Base-by-base conservation (phyloP, 1,140 invertebrate genomes). In the Microplitis demolitor region DNA sequence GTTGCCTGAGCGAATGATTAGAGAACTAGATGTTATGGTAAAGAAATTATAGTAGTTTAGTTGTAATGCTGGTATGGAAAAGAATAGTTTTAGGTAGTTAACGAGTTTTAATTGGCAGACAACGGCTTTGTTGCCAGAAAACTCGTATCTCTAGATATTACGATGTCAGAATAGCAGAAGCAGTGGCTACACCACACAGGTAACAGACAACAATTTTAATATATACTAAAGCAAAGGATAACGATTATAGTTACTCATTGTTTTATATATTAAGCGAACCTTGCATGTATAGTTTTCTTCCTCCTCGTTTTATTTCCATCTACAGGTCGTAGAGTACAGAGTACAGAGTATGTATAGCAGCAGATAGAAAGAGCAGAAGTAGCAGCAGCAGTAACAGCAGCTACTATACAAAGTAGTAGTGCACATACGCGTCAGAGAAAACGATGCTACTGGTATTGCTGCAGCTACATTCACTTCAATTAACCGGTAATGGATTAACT, bases 401-500 rank as follows among this genome's bases (percentile, higher is more conserved):
- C 51, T 54, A 58, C 56, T 58, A 16, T 58, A 58, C 39, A 69
- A 45, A 64, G 51, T 53, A 64, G 51, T 53, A 56, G 51, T n/a
- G 50, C 53, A 61, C 31, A 53, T 24, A n/a, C 60, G 73, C 78
- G 72, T 68, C 34, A 39, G 37, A 4, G 54, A 69, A 58, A 60
- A 66, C 37, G 67, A 69, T 69, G 68, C 16, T 62, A 11, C 54
- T 56, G 58, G 74, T 78, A 75, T 75, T 69, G 68, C 37, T 62
- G 16, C 54, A 54, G 58, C 76, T 78, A 75, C 75, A 77, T 81
- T 80, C 75, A 76, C 78, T 80, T 80, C 74, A 81, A 79, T 80
- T 80, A 80, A 80, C 79, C 75, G 74, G 79, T 80, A 81, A 81
- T 80, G 79, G 78, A 81, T 81, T 81, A 81, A 80, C 78, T 76